phyloP scores from a whole-genome alignment of 2,888 invertebrate genomes.

The Pterostichus madidus region DNA sequence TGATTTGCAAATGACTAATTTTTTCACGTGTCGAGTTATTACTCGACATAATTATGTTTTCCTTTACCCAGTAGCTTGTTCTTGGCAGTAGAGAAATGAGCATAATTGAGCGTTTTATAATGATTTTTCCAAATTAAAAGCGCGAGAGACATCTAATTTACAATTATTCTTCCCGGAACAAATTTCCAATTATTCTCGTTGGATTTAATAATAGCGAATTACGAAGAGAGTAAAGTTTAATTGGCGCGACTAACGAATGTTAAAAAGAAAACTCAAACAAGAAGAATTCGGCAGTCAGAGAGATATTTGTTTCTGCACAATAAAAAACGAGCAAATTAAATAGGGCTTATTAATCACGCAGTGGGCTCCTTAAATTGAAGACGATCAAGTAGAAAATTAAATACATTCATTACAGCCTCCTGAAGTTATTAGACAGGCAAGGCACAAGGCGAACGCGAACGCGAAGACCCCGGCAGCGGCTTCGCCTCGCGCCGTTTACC shows the following conservation, averaged over 20 bases:
- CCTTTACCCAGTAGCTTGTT: neutral
- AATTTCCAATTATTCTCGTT: slow-evolving; percentile 18
- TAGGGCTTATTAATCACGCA: slow-evolving; percentile 65
- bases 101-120: neutral
- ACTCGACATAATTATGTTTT: neutral
- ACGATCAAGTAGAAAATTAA: slow-evolving; percentile 63
- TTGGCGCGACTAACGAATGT: slow-evolving; percentile 43
- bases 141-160: slow-evolving; percentile 4
- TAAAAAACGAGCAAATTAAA: slow-evolving; percentile 57
- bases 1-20: neutral
- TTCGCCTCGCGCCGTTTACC: neutral
- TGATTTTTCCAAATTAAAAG: slow-evolving; percentile 8
- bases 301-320: slow-evolving; percentile 60
- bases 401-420: slow-evolving; percentile 59
- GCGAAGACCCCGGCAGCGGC: neutral
- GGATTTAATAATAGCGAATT: slow-evolving; percentile 32
- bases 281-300: slow-evolving; percentile 51
- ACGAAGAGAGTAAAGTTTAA: slow-evolving; percentile 25
- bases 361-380: slow-evolving; percentile 63
- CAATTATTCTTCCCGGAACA: slow-evolving; percentile 8
- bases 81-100: neutral
- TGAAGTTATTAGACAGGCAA: slow-evolving; percentile 51
- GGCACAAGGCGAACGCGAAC: neutral
- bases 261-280: slow-evolving; percentile 45
- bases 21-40: neutral